Evolutionary conservation across 2,797 vertebrate species (phyloP), one percentile per base, ranked within the genome.

Genomic region (Columba guinea): DNA sequence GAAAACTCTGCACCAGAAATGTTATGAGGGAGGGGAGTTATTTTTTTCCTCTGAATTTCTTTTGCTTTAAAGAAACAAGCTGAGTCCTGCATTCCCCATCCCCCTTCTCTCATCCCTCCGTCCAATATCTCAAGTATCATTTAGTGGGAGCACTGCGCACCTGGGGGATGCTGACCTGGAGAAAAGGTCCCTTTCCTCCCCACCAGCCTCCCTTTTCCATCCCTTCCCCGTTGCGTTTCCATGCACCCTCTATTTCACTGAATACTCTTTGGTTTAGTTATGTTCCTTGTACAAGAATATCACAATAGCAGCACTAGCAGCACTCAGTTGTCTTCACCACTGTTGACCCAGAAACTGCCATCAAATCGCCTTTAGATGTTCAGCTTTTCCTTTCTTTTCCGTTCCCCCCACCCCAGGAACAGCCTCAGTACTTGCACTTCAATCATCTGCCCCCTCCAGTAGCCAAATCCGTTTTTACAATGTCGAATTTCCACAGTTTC

Each of bases 211-310:
- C 87, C 64, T 28, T 35, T n/a, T n/a, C 94, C 93, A 34, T 70
- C 94, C 94, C 37, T 75, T 69, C 71, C 90, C 91, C 81, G 3
- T 1, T 7, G 63, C 1, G 3, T 94, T 95, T 92, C 60, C 84
- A 18, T 32, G 94, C 94, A 51, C 94, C 83, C 92, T 84, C 91
- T 35, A 19, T 95, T 89, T 90, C 97, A 97, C 96, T 96, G 96
- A 99, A 99, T 98, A 98, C 99, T 99, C 99, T 99, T 99, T 99
- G 99, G 99, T 98, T 98, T 99, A 94, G 97, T 97, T 93, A 83
- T 96, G 96, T 90, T 97, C 97, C 97, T 98, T 86, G 97, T 97
- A 93, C 96, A 94, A 97, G 97, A 97, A 95, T 53, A 52, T 88
- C 97, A 91, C 97, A 79, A 93, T 98, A 99, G 99, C 99, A 99